A percentile compares a stretch with the other conserved stretches of the same genome.
Conservation (phyloP, 2,797 vertebrate species). For the Platyrinchus mystaceus region DNA sequence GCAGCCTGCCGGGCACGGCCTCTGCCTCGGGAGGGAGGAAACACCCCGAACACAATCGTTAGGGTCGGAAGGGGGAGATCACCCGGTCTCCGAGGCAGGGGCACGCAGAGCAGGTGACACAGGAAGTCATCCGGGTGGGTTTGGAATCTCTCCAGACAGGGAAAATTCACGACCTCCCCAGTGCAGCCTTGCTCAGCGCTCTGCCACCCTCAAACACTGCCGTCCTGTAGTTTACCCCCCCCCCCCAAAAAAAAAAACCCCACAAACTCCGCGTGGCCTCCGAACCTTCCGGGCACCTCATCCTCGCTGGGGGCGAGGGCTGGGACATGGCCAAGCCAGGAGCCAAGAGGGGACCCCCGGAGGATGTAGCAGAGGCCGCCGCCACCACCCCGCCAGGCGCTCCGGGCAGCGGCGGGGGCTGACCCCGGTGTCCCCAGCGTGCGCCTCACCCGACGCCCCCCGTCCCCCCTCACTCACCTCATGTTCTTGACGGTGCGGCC, state of each 20-base stretch:
- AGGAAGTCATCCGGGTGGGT: background rate
- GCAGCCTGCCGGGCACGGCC: background rate
- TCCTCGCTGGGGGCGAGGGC: background rate
- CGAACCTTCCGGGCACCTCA: background rate
- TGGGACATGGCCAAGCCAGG: rapidly evolving
- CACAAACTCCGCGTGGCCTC: rapidly evolving
- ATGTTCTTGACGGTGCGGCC: constrained; percentile 92
- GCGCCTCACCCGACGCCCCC: background rate
- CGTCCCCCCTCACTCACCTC: constrained; percentile 77
- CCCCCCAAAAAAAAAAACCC: background rate
- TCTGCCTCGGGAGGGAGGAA: background rate
- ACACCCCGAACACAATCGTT: rapidly evolving
- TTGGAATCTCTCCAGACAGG: background rate
- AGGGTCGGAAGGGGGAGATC: background rate
- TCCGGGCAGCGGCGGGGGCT: background rate
- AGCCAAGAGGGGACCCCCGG: background rate
- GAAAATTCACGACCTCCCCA: background rate
- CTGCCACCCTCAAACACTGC: background rate
- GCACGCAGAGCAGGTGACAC: background rate
- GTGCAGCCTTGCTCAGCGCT: background rate
- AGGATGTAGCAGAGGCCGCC: background rate
- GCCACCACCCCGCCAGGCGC: rapidly evolving
- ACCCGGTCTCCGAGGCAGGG: background rate
- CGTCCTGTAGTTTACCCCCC: rapidly evolving
- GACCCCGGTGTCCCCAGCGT: background rate